Evolutionary conservation across 1,140 invertebrate species (phyloP).

Genomic region (Cheumatopsyche charites): DNA sequence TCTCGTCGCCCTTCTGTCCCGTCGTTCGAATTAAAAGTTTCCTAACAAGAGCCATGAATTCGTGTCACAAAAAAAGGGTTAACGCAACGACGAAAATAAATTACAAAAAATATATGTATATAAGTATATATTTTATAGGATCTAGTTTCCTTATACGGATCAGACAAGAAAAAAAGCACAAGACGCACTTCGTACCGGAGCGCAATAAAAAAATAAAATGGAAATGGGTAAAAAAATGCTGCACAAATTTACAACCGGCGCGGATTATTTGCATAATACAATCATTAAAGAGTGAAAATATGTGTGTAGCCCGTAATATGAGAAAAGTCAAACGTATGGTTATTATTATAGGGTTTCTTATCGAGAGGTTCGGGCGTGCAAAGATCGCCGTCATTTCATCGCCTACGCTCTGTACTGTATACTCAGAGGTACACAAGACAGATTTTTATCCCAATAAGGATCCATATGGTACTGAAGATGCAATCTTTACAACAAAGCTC

Average conservation of each 20-base stretch:
- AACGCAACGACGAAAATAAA: background rate
- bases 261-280: slow-evolving; percentile 20
- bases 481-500: background rate
- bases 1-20: background rate
- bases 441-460: slow-evolving; percentile 10
- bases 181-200: no score
- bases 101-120: background rate
- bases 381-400: slow-evolving; percentile 10
- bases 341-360: slow-evolving; percentile 6
- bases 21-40: slow-evolving; percentile 29
- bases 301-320: slow-evolving; percentile 16
- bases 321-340: slow-evolving; percentile 5
- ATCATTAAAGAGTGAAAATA: slow-evolving; percentile 17
- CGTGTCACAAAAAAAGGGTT: slow-evolving; percentile 13
- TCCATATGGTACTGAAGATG: background rate
- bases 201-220: no score
- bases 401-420: background rate
- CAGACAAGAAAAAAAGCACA: background rate
- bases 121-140: background rate
- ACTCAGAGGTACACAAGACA: background rate
- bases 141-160: background rate
- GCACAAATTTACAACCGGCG: background rate
- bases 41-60: slow-evolving; percentile 12
- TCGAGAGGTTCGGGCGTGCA: background rate
- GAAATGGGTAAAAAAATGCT: no score